A percentile compares a stretch with the other conserved stretches of the same genome.
Conservation (phyloP, 1,140 invertebrate genomes). For the Sinonovacula constricta region DNA sequence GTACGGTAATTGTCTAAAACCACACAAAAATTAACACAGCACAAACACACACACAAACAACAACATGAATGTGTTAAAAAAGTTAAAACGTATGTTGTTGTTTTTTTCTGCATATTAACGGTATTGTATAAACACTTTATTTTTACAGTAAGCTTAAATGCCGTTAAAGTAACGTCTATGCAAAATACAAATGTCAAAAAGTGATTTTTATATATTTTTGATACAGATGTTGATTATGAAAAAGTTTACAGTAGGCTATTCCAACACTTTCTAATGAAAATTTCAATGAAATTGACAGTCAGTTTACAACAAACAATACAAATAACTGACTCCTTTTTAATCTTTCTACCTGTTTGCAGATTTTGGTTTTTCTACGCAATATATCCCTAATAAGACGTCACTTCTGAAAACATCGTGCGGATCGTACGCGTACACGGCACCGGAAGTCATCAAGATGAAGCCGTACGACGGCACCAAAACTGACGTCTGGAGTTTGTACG, state of each 20-base stretch:
- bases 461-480: constrained; percentile 96
- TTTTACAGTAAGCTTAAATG: too few species aligned
- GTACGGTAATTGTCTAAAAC: constrained; percentile 17
- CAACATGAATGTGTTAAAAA: neutral
- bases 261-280: too few species aligned
- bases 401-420: constrained; percentile 90
- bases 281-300: too few species aligned
- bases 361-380: constrained; percentile 63
- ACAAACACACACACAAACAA: neutral
- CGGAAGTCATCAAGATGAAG: constrained; percentile 96
- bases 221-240: too few species aligned
- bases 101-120: neutral
- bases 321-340: too few species aligned
- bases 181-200: too few species aligned
- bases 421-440: constrained; percentile 97
- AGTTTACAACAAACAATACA: too few species aligned
- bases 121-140: too few species aligned
- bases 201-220: too few species aligned
- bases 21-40: neutral
- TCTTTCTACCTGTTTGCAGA: constrained; percentile 53
- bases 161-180: too few species aligned
- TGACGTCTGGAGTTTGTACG: constrained; percentile 88
- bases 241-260: too few species aligned
- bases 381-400: constrained; percentile 17
- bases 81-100: neutral